Base-by-base conservation (phyloP, 2,113 vertebrate genomes). In the Zosterops borbonicus region DNA sequence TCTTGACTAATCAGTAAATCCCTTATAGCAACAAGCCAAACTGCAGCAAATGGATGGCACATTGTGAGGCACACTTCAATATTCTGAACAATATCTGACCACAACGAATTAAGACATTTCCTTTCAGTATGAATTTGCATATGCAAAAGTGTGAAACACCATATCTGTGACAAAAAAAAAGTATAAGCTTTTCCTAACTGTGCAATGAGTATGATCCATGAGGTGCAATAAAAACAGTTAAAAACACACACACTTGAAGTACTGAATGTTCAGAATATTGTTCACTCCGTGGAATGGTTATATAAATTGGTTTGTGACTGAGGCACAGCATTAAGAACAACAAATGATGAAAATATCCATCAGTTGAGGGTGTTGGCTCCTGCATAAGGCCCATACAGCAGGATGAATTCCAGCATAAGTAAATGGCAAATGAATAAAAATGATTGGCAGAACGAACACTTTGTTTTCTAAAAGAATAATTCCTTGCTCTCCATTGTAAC, bases 1-100 rank as follows among this genome's bases (percentile, higher is more conserved):
- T 89, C 88, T 91, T 83, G 63, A 92, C 90, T 87, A 71, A 73
- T 90, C 78, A 95, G 95, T 47, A 94, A 94, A 96, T 89, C 77
- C 58, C 78, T 87, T 42, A 21, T 37, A 92, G 62, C 75, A 95
- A 88, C 90, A 86, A 95, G 93, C 71, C 46, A 58, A 85, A 74
- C 19, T 50, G 6, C 56, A 86, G 11, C 59, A 68, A 93, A 63
- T 42, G 33, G 52, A 59, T 75, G 22, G 14, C 62, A 70, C 42
- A 58, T n/a, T 35, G n/a, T 42, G 69, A 86, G 37, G 64, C 44
- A 55, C 33, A 70, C 31, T 94, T 96, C 75, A 91, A 18, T 70
- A 78, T 50, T 23, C 46, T 86, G 58, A 60, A 81, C 15, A 89
- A 39, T 73, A 90, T 78, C 77, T 70, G 58, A 83, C 87, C 84